Evolutionary conservation across 2,888 invertebrate genomes (phyloP).

Genomic region (Microctonus aethiopoides): DNA sequence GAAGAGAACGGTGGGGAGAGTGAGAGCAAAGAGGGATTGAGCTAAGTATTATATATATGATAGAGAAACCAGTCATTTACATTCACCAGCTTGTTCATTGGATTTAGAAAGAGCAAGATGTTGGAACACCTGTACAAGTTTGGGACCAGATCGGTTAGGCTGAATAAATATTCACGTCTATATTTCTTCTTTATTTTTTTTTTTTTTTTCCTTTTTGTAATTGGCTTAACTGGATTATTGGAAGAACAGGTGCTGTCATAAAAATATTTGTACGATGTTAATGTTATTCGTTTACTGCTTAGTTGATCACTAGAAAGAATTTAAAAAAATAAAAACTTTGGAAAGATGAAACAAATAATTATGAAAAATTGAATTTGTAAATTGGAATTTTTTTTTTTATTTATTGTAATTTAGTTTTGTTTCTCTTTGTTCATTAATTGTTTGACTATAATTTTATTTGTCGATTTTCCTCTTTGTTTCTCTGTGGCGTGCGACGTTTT

Average conservation of each 20-base stretch:
- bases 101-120: constrained; percentile 35
- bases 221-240: not conserved
- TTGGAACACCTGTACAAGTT: constrained; percentile 50
- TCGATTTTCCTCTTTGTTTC: no score
- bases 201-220: constrained; percentile 12
- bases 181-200: constrained; percentile 24
- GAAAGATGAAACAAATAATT: not conserved
- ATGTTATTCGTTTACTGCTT: not conserved
- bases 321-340: not conserved
- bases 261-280: not conserved
- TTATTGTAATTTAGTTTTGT: not conserved
- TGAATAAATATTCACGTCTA: not conserved
- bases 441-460: not conserved
- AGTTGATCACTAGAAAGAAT: not conserved
- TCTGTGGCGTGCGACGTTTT: no score
- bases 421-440: not conserved
- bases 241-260: constrained; percentile 13
- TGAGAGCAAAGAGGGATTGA: not conserved
- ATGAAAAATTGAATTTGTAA: not conserved
- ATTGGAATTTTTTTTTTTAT: not conserved
- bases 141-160: not conserved
- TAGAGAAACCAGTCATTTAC: constrained; percentile 51
- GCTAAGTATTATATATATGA: constrained; percentile 42
- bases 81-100: constrained; percentile 45
- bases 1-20: not conserved